phyloP scores from a whole-genome alignment of 2,888 invertebrate species.

The Eilema sororculum region DNA sequence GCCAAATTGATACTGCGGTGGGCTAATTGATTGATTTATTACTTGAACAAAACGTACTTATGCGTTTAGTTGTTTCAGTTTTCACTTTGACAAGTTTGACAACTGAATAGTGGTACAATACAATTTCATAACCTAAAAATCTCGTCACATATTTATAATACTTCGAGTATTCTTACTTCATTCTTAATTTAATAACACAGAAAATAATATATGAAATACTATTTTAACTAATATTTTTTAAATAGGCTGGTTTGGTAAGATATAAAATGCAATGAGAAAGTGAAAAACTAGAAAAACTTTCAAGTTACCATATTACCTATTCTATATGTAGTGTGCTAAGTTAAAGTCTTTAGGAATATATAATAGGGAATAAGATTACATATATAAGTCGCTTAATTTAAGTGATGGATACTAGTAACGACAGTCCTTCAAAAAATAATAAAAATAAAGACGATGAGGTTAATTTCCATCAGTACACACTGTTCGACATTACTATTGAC shows the following conservation, averaged over 20 bases:
- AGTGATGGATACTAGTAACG: constrained; percentile 21
- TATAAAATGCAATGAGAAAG: not conserved
- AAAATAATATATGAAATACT: not conserved
- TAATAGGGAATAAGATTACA: no score
- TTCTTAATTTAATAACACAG: not conserved
- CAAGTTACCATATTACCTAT: not conserved
- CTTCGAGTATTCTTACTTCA: not conserved
- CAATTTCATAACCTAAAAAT: not conserved
- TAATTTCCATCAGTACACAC: constrained; percentile 69
- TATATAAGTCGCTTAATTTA: no score
- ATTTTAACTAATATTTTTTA: not conserved
- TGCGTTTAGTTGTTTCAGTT: no score
- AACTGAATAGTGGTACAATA: no score
- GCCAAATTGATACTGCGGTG: no score
- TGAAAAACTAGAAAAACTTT: no score
- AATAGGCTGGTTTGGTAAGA: not conserved
- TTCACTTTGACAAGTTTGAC: no score
- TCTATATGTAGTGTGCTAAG: not conserved
- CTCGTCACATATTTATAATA: not conserved
- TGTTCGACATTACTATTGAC: constrained; percentile 77
- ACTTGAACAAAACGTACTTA: no score
- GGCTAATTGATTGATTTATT: no score
- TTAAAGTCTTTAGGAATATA: not conserved
- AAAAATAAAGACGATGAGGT: constrained; percentile 32
- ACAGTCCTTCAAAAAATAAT: constrained; percentile 30